Base-by-base conservation (phyloP, 2,888 invertebrate species). In the Piscicola geometra region DNA sequence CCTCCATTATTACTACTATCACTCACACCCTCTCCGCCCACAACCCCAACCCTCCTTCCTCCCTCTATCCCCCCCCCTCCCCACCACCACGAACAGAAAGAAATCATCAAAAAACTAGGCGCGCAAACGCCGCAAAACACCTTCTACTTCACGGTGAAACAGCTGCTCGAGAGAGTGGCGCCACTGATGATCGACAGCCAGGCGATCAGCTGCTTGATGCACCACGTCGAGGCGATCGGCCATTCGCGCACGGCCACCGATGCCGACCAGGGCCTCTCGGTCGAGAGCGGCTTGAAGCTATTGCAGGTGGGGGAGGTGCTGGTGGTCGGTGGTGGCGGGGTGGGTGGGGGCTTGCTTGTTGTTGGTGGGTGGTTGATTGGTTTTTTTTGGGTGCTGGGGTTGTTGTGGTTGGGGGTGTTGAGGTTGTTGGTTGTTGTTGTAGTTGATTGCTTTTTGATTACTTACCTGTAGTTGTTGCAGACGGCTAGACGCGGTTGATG, bases 101-200 rank as follows among this genome's bases (percentile, higher is more conserved):
- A 89, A 78, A 91, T 95, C 15, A 87, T 97, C 75, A 94, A 95
- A 86, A 95, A 94, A 85, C 88, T 97, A 1, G 97, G 96, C 0
- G 95, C 95, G 86, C 87, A 94, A 30, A 94, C 95, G 85, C 94
- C 94, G 91, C 94, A 94, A 1, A 95, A 96, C 86, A 87, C 94
- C 50, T 93, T 96, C 85, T 96, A 96, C 87, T 94, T 94, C 85
- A 94, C 94, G 0, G 92, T 97, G 60, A 97, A 97, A 87, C 93
- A 77, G 90, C 86, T 98, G 69, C 87, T 98, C 76, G 97, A 97
- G 86, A 89, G 97, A 77, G 92, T 95, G 21, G 95, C 95, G 79
- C 95, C 94, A 0, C 94, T 98, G 3, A 93, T 97, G 92, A 92
- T 98, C 18, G 98, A 98, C 85, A 91, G 91, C 81, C 91, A 92